phyloP scores from a whole-genome alignment of 2,888 invertebrate genomes.

The Meloe dianella region DNA sequence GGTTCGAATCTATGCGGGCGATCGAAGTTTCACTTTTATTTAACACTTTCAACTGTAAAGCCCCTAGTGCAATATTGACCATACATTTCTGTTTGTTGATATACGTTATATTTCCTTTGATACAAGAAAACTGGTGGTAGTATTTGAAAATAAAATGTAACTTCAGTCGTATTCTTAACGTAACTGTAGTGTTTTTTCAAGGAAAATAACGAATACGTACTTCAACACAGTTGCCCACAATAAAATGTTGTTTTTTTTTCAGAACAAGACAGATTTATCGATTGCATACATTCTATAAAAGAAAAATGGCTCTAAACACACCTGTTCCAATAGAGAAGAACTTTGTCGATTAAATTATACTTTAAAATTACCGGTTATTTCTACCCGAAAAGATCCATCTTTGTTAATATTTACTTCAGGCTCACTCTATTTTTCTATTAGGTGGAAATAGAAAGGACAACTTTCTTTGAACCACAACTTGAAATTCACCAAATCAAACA shows the following conservation, averaged over 20 bases:
- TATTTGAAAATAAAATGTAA: not conserved
- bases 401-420: not conserved
- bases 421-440: not conserved
- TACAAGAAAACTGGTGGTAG: not conserved
- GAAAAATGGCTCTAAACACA: not conserved
- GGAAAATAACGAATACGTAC: not conserved
- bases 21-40: too few species aligned
- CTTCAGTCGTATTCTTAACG: not conserved
- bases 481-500: not conserved
- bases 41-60: not conserved
- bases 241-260: not conserved
- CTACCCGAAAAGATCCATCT: not conserved
- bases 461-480: not conserved
- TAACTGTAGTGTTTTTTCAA: not conserved
- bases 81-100: not conserved
- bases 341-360: conserved; percentile 12
- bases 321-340: not conserved
- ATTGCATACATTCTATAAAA: conserved; percentile 6
- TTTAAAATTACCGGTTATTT: conserved; percentile 6
- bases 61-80: not conserved
- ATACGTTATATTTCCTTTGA: not conserved
- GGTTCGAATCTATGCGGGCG: too few species aligned
- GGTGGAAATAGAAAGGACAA: not conserved
- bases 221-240: not conserved
- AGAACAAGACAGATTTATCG: not conserved